Percentiles rank a stretch among this genome's conserved stretches.
These are phyloP conservation scores for Drosophila sucinea DNA, from an alignment of 1,140 invertebrate genomes.

Conservation along the genomic window DNA sequence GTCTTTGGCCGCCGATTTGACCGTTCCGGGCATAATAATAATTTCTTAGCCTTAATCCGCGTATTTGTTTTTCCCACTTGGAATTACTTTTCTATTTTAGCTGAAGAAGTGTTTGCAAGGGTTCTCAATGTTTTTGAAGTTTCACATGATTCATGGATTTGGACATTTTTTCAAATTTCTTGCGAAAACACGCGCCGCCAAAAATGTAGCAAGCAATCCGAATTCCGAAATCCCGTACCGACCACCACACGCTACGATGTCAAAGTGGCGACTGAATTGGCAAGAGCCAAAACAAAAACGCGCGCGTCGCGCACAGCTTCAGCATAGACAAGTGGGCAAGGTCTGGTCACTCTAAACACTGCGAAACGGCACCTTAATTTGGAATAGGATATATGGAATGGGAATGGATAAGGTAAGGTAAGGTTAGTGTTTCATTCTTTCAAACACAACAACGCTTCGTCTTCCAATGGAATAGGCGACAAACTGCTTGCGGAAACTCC, in stretches of 20 bases:
- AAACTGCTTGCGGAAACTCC: no score
- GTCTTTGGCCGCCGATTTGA: constrained; percentile 48
- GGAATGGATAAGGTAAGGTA: no score
- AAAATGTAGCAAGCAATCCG: neutral
- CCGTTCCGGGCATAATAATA: constrained; percentile 10
- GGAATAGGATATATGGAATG: neutral
- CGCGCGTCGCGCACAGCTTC: constrained; percentile 11
- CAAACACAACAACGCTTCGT: no score
- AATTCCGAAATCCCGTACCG: constrained; percentile 10
- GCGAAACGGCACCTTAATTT: no score
- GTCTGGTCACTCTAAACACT: no score
- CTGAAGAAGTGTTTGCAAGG: neutral
- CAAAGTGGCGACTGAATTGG: constrained; percentile 55
- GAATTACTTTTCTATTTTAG: neutral
- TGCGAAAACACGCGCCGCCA: constrained; percentile 38
- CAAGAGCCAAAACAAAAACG: neutral
- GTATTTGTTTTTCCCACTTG: neutral
- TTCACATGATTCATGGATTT: neutral
- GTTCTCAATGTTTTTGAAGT: constrained; percentile 1
- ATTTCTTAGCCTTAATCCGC: no score
- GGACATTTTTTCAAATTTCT: neutral
- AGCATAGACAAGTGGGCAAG: no score
- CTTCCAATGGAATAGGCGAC: no score
- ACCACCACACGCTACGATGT: constrained; percentile 52
- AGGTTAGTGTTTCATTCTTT: no score